A percentile compares a stretch with the other conserved stretches of the same genome.
Evolutionary conservation across 1,140 invertebrate genomes (phyloP).

Genomic region (Trypoxylus dichotomus): DNA sequence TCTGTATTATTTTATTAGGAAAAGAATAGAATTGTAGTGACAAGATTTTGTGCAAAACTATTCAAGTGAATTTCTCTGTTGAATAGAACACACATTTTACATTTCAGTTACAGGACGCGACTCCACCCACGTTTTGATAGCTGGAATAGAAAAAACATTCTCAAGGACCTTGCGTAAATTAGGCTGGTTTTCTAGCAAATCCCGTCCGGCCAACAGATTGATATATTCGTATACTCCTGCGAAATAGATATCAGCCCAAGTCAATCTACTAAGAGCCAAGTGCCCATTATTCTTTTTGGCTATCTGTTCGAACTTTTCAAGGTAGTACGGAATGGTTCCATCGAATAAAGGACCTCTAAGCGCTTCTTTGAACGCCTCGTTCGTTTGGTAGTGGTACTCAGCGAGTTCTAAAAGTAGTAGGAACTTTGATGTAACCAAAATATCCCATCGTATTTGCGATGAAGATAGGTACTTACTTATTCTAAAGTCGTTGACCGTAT

Average conservation of each 20-base stretch:
- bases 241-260: slow-evolving; percentile 66
- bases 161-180: slow-evolving; percentile 58
- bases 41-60: no score
- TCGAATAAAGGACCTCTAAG: slow-evolving; percentile 27
- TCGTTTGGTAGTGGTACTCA: neutral
- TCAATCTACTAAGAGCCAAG: slow-evolving; percentile 57
- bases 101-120: slow-evolving; percentile 54
- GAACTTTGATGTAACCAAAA: neutral
- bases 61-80: no score
- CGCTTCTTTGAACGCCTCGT: neutral
- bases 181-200: slow-evolving; percentile 61
- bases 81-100: neutral
- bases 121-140: slow-evolving; percentile 65
- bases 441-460: no score
- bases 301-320: slow-evolving; percentile 59
- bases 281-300: slow-evolving; percentile 58
- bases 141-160: slow-evolving; percentile 58
- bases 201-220: slow-evolving; percentile 58
- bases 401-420: neutral
- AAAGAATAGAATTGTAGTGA: no score
- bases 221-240: slow-evolving; percentile 63
- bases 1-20: no score
- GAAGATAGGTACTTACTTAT: slow-evolving; percentile 35
- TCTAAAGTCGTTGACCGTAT: slow-evolving; percentile 60
- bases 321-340: slow-evolving; percentile 52